These are phyloP conservation scores for Trichosurus vulpecula DNA, from an alignment of 2,797 vertebrate species.

Conservation along the genomic window DNA sequence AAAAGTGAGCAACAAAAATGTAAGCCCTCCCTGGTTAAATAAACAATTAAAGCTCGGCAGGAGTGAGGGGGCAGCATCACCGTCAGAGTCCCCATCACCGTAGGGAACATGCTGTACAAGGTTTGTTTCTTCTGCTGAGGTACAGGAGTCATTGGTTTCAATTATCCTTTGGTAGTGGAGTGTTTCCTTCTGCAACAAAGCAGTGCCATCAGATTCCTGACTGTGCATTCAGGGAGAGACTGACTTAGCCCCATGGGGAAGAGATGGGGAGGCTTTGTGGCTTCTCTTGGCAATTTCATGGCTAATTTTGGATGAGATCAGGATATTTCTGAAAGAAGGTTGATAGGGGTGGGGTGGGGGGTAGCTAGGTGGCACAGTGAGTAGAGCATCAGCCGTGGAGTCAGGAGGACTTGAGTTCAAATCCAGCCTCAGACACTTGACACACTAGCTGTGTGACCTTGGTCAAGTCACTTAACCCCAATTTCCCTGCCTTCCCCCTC, in stretches of 20 bases:
- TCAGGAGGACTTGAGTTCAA: too few relatives aligned
- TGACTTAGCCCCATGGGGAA: neutral
- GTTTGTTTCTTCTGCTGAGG: slow-evolving; percentile 11
- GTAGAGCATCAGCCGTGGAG: too few relatives aligned
- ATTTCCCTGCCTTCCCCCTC: too few relatives aligned
- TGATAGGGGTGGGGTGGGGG: too few relatives aligned
- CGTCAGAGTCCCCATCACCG: slow-evolving; percentile 47
- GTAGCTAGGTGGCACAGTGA: too few relatives aligned
- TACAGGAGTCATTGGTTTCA: slow-evolving; percentile 31
- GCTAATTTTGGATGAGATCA: neutral
- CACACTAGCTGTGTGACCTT: too few relatives aligned
- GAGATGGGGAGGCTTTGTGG: neutral
- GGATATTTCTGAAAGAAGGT: neutral
- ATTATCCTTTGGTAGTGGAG: neutral
- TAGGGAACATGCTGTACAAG: slow-evolving; percentile 14
- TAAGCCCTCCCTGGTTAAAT: slow-evolving; percentile 71
- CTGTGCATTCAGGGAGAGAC: neutral
- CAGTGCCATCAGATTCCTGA: slow-evolving; percentile 24
- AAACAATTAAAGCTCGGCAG: slow-evolving; percentile 58
- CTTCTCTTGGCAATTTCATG: neutral
- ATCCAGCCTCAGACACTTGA: too few relatives aligned
- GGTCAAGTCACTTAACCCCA: too few relatives aligned
- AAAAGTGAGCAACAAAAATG: slow-evolving; percentile 67
- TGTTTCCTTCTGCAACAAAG: neutral
- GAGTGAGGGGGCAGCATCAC: slow-evolving; percentile 40